These are phyloP conservation scores for Eremophila alpestris DNA, from an alignment of 2,797 vertebrate species.

Conservation along the genomic window DNA sequence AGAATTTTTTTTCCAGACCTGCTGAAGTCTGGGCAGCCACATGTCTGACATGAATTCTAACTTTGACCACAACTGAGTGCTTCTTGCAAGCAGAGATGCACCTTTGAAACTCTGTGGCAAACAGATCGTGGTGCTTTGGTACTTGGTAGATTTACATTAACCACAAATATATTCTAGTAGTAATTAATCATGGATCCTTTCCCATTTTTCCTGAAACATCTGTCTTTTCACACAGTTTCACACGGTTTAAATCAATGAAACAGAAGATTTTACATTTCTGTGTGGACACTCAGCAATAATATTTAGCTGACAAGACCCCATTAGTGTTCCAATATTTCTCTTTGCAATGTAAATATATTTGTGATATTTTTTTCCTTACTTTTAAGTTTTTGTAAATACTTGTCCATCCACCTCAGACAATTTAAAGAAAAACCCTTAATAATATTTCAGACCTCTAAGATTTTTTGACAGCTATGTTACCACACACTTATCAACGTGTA, in stretches of 20 bases:
- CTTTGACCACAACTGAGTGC: neutral
- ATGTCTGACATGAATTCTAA: neutral
- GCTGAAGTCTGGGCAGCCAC: neutral
- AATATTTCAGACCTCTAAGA: neutral
- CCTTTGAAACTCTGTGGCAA: neutral
- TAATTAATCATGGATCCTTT: neutral
- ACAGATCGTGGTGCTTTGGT: neutral
- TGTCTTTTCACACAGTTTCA: neutral
- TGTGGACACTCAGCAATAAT: neutral
- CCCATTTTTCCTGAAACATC: neutral
- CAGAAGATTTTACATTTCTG: slow-evolving; percentile 16
- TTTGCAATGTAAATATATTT: neutral
- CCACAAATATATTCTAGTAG: neutral
- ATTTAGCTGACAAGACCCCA: neutral
- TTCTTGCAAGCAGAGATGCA: neutral
- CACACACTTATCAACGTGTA: neutral
- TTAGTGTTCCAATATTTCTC: neutral
- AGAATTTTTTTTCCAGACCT: neutral
- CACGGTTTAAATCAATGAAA: slow-evolving; percentile 23
- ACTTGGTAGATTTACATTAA: neutral
- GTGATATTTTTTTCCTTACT: neutral
- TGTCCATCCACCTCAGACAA: neutral
- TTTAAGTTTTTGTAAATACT: neutral
- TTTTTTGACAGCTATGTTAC: neutral
- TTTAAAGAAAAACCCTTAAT: neutral